A percentile compares a stretch with the other conserved stretches of the same genome.
Conservation (phyloP, 2,888 invertebrate species). For the Leucoptera coffeella region DNA sequence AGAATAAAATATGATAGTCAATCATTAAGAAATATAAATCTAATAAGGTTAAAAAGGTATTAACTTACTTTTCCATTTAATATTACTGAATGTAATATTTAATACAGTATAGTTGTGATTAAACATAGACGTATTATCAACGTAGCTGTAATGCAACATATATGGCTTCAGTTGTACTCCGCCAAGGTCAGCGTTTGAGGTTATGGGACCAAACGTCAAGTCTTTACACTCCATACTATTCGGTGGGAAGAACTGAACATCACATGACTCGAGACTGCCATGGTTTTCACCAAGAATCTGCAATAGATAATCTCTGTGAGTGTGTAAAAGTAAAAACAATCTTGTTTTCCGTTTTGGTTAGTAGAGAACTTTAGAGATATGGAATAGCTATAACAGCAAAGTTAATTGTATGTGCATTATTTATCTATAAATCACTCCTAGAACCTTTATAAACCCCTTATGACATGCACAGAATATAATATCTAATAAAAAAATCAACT, state of each 20-base stretch:
- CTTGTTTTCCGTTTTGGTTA: background rate
- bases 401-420: too few species aligned
- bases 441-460: too few species aligned
- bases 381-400: too few species aligned
- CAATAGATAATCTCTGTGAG: conserved; percentile 3
- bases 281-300: conserved; percentile 21
- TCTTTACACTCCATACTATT: conserved; percentile 25
- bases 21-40: too few species aligned
- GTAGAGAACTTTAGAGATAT: conserved; percentile 1
- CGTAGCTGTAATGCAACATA: conserved; percentile 10
- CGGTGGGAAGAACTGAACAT: conserved; percentile 22
- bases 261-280: conserved; percentile 21
- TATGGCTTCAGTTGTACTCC: conserved; percentile 34
- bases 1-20: too few species aligned
- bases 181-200: conserved; percentile 24
- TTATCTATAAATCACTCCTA: too few species aligned
- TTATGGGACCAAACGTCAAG: conserved; percentile 29
- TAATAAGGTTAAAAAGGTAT: too few species aligned
- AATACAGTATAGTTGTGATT: conserved; percentile 21
- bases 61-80: conserved; percentile 44
- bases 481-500: too few species aligned
- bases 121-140: background rate
- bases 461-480: too few species aligned
- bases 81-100: conserved; percentile 39
- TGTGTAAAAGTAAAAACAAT: too few species aligned